phyloP scores from a whole-genome alignment of 2,797 vertebrate genomes.

The Enteromius unitaeniatus region DNA sequence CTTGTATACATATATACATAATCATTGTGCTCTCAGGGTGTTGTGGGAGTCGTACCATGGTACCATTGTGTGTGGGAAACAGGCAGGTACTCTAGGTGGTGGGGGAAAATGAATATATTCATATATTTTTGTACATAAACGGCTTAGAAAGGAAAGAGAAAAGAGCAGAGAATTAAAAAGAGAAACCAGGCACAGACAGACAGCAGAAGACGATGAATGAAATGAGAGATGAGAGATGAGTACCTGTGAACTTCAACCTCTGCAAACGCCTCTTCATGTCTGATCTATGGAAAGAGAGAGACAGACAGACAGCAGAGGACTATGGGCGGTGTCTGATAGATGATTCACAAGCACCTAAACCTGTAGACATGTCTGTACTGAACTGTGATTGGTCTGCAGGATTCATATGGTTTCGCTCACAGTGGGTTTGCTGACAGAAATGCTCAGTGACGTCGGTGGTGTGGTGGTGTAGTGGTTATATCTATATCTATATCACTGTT shows the following conservation, averaged over 20 bases:
- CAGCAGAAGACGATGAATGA: slow-evolving; percentile 28
- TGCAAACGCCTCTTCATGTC: slow-evolving; percentile 81
- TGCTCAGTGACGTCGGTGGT: neutral
- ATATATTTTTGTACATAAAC: neutral
- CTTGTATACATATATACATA: neutral
- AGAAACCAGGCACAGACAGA: neutral
- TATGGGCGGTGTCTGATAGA: slow-evolving; percentile 29
- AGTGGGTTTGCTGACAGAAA: neutral
- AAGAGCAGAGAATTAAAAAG: slow-evolving; percentile 5
- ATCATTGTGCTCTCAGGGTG: neutral
- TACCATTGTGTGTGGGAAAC: neutral
- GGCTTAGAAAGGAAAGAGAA: neutral
- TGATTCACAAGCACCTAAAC: slow-evolving; percentile 2
- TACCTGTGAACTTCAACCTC: slow-evolving; percentile 82
- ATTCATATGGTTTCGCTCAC: neutral
- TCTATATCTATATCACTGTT: neutral
- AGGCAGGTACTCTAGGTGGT: neutral
- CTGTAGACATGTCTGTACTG: neutral
- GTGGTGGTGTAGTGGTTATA: neutral
- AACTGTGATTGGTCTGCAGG: neutral
- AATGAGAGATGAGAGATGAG: slow-evolving; percentile 66
- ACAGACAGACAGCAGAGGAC: slow-evolving; percentile 53
- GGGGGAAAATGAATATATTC: slow-evolving; percentile 13
- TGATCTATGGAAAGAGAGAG: slow-evolving; percentile 73
- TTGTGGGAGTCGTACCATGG: slow-evolving; percentile 1